These are phyloP conservation scores for Drosophila melanosoma DNA, from an alignment of 2,888 invertebrate genomes.

Conservation along the genomic window DNA sequence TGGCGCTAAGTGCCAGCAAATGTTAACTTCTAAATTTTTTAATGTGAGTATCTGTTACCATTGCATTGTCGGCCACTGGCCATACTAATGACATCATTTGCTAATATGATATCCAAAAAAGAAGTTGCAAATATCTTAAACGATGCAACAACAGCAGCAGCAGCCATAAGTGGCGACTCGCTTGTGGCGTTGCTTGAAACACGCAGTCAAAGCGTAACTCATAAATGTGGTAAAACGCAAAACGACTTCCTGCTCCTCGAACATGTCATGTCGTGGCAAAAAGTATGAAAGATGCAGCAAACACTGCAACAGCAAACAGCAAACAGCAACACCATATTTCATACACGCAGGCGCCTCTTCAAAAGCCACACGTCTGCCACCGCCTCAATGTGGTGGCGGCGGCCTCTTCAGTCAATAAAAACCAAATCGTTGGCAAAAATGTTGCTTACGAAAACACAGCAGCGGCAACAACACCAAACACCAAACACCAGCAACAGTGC, in stretches of 20 bases:
- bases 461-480: conserved; percentile 12
- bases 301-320: conserved; percentile 35
- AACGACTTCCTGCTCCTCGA: conserved; percentile 78
- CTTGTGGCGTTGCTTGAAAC: conserved; percentile 69
- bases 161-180: conserved; percentile 63
- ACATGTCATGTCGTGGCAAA: conserved; percentile 66
- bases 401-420: conserved; percentile 80
- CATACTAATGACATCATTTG: conserved; percentile 73
- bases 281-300: conserved; percentile 40
- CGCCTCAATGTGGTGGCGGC: conserved; percentile 33
- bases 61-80: conserved; percentile 40
- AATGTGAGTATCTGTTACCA: conserved; percentile 65
- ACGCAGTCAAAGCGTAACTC: conserved; percentile 71
- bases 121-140: conserved; percentile 58
- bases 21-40: conserved; percentile 73
- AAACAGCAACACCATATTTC: conserved; percentile 61
- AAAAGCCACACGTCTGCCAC: conserved; percentile 48
- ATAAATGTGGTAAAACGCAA: conserved; percentile 78
- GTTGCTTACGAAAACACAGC: conserved; percentile 52
- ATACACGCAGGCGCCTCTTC: conserved; percentile 73
- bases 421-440: conserved; percentile 63
- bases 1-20: conserved; percentile 65
- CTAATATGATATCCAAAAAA: conserved; percentile 48
- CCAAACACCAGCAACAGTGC: conserved; percentile 7
- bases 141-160: conserved; percentile 27